Base-by-base conservation (phyloP, 2,113 vertebrate genomes). In the Oryzias curvinotus region DNA sequence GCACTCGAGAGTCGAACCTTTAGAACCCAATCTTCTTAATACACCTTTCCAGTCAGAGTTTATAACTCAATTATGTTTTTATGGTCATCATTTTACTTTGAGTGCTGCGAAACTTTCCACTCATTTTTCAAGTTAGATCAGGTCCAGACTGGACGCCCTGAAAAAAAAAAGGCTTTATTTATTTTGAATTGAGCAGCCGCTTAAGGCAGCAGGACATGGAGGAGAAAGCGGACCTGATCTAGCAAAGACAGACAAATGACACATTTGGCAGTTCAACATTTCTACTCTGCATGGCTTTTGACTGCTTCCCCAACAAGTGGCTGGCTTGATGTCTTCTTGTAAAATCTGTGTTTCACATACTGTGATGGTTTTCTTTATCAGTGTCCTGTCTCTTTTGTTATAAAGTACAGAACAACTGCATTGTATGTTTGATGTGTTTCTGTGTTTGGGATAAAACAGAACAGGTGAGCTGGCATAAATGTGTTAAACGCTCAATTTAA, bases 221-320 rank as follows among this genome's bases (percentile, higher is more conserved):
- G 36, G 36, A 36, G 36, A 12, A 36, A 12, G 36, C 10, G 47
- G 51, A 58, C 68, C 46, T 23, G 46, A 47, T 71, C 65, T 50
- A 62, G 17, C 41, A 55, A 41, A 57, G 26, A 50, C 63, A 36
- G 3, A 62, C 51, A 54, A 26, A 12, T 49, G 49, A 67, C 45
- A 48, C 45, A 42, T 68, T 56, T 73, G 42, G 36, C 63, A 67
- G 54, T 71, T 53, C 4, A 60, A 74, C 17, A 21, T 77, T 66
- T 76, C 54, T 64, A 75, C 56, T 73, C 65, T 84, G 85, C 85
- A 89, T 88, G 85, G 80, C 83, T 87, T 81, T 49, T 67, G 70
- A 79, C 67, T 63, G 78, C 68, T 75, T 54, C 62, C 68, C 72
- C 14, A 44, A 71, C 16, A 48, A 53, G 51, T 84, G 74, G 65